These are phyloP conservation scores for Petrocephalus zakoni DNA, from an alignment of 2,113 vertebrate species.

Conservation along the genomic window DNA sequence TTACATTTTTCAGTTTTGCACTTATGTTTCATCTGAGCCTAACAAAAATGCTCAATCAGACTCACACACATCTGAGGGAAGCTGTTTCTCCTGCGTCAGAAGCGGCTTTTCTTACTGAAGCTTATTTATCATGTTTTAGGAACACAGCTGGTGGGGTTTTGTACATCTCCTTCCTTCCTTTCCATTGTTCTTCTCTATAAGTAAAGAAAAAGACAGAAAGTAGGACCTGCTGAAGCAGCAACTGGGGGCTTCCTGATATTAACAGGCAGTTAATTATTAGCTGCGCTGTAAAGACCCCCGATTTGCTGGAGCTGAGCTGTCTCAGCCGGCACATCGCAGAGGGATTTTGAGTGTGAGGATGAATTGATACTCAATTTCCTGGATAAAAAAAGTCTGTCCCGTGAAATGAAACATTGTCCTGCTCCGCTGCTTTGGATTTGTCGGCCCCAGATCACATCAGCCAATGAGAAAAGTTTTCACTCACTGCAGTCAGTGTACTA, in stretches of 20 bases:
- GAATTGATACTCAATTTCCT: not conserved
- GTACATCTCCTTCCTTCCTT: slow-evolving; percentile 31
- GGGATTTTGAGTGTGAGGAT: not conserved
- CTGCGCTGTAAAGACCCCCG: slow-evolving; percentile 3
- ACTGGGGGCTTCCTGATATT: slow-evolving; percentile 20
- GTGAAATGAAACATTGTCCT: not conserved
- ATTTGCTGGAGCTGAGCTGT: slow-evolving; percentile 9
- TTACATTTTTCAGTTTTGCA: not conserved
- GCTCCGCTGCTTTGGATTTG: not conserved
- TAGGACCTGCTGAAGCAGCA: slow-evolving; percentile 18
- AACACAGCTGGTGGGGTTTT: slow-evolving; percentile 22
- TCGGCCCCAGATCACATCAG: not conserved
- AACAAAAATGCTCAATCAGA: not conserved
- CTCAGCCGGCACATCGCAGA: not conserved
- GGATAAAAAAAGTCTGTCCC: not conserved
- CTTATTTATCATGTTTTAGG: not conserved
- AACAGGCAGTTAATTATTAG: slow-evolving; percentile 41
- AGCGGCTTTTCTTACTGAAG: not conserved
- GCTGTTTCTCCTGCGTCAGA: not conserved
- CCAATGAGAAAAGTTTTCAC: not conserved
- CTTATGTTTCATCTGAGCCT: not conserved
- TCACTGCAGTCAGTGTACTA: not conserved
- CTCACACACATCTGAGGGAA: not conserved
- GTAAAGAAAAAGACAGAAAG: slow-evolving; percentile 18
- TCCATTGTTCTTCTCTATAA: slow-evolving; percentile 32